Conservation (phyloP, 53 echinoderm and acorn worm species). For the Stichopus horrens region DNA sequence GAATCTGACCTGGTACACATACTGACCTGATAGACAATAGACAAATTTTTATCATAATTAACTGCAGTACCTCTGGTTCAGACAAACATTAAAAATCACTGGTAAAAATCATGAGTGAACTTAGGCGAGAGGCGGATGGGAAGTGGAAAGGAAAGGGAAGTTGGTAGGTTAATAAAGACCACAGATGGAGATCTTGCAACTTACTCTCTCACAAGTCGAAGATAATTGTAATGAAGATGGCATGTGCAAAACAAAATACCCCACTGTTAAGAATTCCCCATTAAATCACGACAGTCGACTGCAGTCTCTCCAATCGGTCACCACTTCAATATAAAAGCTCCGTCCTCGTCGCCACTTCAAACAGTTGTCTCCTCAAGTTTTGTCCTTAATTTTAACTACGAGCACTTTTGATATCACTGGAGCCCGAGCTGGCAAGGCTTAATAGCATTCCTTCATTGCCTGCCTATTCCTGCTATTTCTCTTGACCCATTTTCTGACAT, state of each 20-base stretch:
- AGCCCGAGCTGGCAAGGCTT: not conserved
- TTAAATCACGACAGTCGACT: not conserved
- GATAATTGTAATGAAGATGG: not conserved
- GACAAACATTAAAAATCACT: no score
- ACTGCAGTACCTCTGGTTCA: no score
- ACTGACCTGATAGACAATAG: no score
- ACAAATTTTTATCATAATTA: no score
- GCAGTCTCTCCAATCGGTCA: not conserved
- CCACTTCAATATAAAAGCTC: not conserved
- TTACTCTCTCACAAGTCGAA: no score
- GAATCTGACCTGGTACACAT: no score
- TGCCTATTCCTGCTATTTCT: not conserved
- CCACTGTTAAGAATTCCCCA: not conserved
- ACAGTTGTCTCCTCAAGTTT: not conserved
- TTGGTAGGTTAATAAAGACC: no score
- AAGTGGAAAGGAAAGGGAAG: no score
- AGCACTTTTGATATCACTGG: not conserved
- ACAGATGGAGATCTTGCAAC: no score
- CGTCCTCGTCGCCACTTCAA: not conserved
- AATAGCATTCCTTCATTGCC: not conserved
- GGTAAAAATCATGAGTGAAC: no score
- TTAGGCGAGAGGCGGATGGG: no score
- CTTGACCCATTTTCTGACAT: slow-evolving; percentile 1
- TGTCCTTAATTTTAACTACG: not conserved
- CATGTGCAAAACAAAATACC: not conserved